A percentile compares a stretch with the other conserved stretches of the same genome.
phyloP scores from a whole-genome alignment of 2,113 vertebrate genomes.

The Phalacrocorax carbo region DNA sequence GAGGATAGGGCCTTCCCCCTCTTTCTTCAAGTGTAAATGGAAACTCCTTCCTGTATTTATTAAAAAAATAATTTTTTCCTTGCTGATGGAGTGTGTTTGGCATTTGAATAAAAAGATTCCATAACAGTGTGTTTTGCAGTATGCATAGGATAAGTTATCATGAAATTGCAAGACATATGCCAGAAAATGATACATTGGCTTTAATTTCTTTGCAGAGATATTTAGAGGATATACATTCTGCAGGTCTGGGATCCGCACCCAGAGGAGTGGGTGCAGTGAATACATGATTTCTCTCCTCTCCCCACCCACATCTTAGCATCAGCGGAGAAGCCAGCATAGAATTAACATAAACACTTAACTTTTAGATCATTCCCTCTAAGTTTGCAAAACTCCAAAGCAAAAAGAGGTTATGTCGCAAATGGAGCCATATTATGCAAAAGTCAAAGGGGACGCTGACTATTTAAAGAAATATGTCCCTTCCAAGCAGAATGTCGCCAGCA shows the following conservation, averaged over 20 bases:
- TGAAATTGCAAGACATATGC: conserved; percentile 48
- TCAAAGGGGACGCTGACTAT: neutral
- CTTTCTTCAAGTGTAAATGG: neutral
- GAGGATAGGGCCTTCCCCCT: neutral
- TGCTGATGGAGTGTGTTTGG: neutral
- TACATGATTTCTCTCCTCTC: conserved; percentile 62
- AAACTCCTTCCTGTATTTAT: neutral
- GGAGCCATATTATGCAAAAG: neutral
- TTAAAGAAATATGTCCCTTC: neutral
- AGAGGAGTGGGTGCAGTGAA: conserved; percentile 59
- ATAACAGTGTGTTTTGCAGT: conserved; percentile 3
- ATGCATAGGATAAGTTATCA: conserved; percentile 4
- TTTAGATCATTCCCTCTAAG: conserved; percentile 22
- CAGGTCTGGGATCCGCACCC: conserved; percentile 50
- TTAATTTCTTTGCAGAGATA: conserved; percentile 46
- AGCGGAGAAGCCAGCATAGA: conserved; percentile 15
- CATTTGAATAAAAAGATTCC: conserved; percentile 34
- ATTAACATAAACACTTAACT: conserved; percentile 60
- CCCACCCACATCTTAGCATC: conserved; percentile 55
- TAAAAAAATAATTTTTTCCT: neutral
- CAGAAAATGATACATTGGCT: conserved; percentile 20
- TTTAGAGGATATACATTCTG: conserved; percentile 49
- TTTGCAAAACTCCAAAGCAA: conserved; percentile 44
- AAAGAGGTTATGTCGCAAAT: neutral
- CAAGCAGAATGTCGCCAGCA: neutral